Evolutionary conservation across 2,797 vertebrate genomes (phyloP).

Genomic region (Pipistrellus pipistrellus): DNA sequence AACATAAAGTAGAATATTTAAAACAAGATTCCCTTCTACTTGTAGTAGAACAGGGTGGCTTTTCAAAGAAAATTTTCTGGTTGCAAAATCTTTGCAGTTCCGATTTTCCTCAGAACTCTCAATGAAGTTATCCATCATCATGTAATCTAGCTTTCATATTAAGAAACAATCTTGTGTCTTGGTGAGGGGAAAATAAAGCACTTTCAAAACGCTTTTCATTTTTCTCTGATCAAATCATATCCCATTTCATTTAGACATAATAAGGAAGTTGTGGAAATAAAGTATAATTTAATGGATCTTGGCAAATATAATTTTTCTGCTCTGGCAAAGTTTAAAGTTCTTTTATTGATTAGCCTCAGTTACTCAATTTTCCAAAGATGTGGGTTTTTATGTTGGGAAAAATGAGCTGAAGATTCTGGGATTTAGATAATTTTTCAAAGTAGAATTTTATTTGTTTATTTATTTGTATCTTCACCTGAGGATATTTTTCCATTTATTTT

Average conservation of each 20-base stretch:
- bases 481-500: no score
- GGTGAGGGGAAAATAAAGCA: slow-evolving; percentile 32
- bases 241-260: slow-evolving; percentile 43
- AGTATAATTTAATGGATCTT: slow-evolving; percentile 39
- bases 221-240: slow-evolving; percentile 47
- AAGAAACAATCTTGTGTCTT: slow-evolving; percentile 36
- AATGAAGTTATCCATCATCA: background rate
- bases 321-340: slow-evolving; percentile 55
- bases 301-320: slow-evolving; percentile 37
- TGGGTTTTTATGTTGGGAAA: background rate
- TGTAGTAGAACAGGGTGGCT: background rate
- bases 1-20: background rate
- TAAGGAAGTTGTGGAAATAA: slow-evolving; percentile 52
- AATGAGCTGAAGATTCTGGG: background rate
- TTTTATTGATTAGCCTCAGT: background rate
- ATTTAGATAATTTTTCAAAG: slow-evolving; percentile 38
- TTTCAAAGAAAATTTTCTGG: background rate
- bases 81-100: background rate
- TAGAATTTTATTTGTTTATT: background rate
- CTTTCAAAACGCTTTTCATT: slow-evolving; percentile 39
- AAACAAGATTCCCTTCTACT: background rate
- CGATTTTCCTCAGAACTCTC: background rate
- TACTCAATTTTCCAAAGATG: slow-evolving; percentile 61
- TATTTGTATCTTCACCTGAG: no score
- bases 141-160: slow-evolving; percentile 31